These are phyloP conservation scores for Menura novaehollandiae DNA, from an alignment of 2,113 vertebrate genomes.

Conservation along the genomic window DNA sequence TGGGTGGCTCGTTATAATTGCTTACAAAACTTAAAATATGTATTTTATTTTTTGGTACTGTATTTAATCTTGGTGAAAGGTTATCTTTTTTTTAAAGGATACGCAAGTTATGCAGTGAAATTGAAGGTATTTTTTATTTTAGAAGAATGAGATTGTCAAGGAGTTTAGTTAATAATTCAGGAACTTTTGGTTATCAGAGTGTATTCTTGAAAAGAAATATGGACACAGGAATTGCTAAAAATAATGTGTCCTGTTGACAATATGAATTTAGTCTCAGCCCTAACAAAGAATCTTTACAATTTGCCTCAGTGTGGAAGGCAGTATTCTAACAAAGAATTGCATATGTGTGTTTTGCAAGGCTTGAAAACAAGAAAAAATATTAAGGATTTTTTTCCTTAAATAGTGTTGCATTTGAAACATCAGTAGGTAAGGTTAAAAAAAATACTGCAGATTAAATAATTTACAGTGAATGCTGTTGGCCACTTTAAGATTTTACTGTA, in stretches of 20 bases:
- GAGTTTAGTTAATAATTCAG: constrained; percentile 54
- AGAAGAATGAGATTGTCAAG: constrained; percentile 4
- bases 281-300: constrained; percentile 36
- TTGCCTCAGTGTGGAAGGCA: not conserved
- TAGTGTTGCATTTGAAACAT: constrained; percentile 28
- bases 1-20: not conserved
- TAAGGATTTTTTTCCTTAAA: not conserved
- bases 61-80: not conserved
- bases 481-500: constrained; percentile 48
- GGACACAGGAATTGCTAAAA: constrained; percentile 45
- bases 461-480: constrained; percentile 38
- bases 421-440: constrained; percentile 23
- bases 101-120: not conserved
- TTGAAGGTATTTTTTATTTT: constrained; percentile 27
- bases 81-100: not conserved
- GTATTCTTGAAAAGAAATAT: constrained; percentile 44
- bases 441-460: constrained; percentile 14
- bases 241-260: constrained; percentile 32
- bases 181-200: constrained; percentile 24
- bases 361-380: not conserved
- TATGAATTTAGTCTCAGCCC: constrained; percentile 28
- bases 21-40: not conserved
- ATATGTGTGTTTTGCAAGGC: not conserved
- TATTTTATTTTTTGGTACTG: not conserved
- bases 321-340: constrained; percentile 29